A percentile compares a stretch with the other conserved stretches of the same genome.
Conservation (phyloP, 2,113 vertebrate genomes). For the Chloropsis hardwickii region DNA sequence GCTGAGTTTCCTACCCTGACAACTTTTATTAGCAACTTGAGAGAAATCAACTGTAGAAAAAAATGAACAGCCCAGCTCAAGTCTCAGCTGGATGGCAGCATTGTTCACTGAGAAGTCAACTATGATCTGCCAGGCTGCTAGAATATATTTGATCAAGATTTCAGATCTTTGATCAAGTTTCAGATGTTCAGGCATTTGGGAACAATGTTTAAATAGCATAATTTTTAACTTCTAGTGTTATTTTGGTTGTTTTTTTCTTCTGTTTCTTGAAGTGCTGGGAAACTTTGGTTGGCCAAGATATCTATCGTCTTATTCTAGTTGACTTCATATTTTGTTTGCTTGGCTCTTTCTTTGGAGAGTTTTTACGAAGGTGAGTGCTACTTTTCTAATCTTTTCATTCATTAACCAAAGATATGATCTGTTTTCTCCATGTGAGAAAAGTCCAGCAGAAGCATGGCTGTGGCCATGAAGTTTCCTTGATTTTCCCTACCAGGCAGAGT, state of each 20-base stretch:
- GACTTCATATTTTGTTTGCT: conserved; percentile 91
- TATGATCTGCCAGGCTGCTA: neutral
- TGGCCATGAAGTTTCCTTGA: neutral
- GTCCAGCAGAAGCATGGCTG: neutral
- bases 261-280: conserved; percentile 87
- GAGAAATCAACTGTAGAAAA: neutral
- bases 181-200: neutral
- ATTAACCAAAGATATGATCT: neutral
- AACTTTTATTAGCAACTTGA: neutral
- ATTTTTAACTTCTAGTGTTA: neutral
- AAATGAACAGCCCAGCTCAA: neutral
- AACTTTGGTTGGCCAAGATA: conserved; percentile 86
- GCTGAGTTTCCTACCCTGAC: neutral
- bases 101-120: neutral
- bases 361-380: conserved; percentile 84
- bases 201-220: neutral
- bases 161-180: neutral
- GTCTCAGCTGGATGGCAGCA: neutral
- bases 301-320: conserved; percentile 88
- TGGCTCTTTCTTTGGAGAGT: conserved; percentile 91
- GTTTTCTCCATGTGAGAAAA: neutral
- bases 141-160: neutral
- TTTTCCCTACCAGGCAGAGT: neutral
- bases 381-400: neutral
- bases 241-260: neutral